Conservation (phyloP, 2,888 invertebrate species). For the Chromoteleia sp. region DNA sequence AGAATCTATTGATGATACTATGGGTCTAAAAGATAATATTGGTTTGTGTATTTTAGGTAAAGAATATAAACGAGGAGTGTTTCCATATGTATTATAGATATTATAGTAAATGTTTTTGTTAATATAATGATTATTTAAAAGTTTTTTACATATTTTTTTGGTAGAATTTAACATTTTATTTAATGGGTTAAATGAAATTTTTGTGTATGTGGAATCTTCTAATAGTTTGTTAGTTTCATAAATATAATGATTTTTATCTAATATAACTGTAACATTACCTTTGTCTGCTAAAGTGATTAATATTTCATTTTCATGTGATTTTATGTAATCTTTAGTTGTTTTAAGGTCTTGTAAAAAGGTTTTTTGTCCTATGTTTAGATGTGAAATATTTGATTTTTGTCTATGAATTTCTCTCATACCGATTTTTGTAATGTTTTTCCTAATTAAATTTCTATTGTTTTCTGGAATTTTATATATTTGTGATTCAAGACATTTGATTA, state of each 20-base stretch:
- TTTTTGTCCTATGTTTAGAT: neutral
- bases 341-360: neutral
- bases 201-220: too few relatives aligned
- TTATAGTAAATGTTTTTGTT: too few relatives aligned
- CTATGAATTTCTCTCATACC: neutral
- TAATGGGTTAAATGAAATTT: too few relatives aligned
- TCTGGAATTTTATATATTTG: slow-evolving; percentile 10
- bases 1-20: too few relatives aligned
- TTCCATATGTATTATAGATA: too few relatives aligned
- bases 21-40: too few relatives aligned
- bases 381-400: neutral
- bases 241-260: neutral
- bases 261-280: neutral
- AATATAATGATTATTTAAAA: too few relatives aligned
- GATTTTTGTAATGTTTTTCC: neutral
- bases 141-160: too few relatives aligned
- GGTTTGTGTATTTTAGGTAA: too few relatives aligned
- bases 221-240: neutral
- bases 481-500: slow-evolving; percentile 4
- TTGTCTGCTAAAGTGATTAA: neutral
- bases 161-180: too few relatives aligned
- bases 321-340: neutral
- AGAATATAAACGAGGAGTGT: too few relatives aligned
- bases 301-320: neutral
- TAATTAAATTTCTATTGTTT: neutral